Conservation (phyloP, 1,140 invertebrate genomes). For the Hetaerina americana region DNA sequence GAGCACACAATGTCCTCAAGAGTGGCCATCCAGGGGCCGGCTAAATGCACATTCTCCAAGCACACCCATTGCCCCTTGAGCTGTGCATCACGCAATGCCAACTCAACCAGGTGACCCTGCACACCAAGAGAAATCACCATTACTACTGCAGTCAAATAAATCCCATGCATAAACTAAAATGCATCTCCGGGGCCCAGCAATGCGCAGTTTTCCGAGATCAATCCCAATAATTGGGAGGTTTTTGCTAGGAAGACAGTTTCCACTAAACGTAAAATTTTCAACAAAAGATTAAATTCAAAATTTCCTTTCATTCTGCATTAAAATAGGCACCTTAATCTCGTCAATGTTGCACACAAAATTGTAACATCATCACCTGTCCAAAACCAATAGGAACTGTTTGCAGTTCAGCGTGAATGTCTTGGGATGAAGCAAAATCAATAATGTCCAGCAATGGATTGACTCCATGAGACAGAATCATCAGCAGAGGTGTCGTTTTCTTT, state of each 20-base stretch:
- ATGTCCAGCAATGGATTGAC: slow-evolving; percentile 38
- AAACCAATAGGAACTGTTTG: slow-evolving; percentile 43
- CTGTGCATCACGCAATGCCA: slow-evolving; percentile 72
- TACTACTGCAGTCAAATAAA: too few relatives aligned
- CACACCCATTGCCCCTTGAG: slow-evolving; percentile 80
- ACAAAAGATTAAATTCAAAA: too few relatives aligned
- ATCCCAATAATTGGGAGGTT: too few relatives aligned
- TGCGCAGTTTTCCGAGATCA: too few relatives aligned
- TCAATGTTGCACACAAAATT: too few relatives aligned
- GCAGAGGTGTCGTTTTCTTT: slow-evolving; percentile 32
- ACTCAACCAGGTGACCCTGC: slow-evolving; percentile 81
- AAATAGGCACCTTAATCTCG: too few relatives aligned
- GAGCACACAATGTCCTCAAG: slow-evolving; percentile 45
- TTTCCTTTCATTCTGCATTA: too few relatives aligned
- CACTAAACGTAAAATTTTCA: too few relatives aligned
- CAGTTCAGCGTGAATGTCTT: slow-evolving; percentile 36
- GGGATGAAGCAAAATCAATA: slow-evolving; percentile 34
- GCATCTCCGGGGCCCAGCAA: too few relatives aligned
- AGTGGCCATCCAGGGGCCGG: slow-evolving; percentile 83
- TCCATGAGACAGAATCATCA: slow-evolving; percentile 45
- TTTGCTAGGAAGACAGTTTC: too few relatives aligned
- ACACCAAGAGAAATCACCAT: too few relatives aligned
- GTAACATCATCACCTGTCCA: slow-evolving; percentile 33
- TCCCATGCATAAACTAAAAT: too few relatives aligned
- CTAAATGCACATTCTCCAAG: slow-evolving; percentile 93